Conservation (phyloP, 2,888 invertebrate genomes). For the Polyommatus icarus region DNA sequence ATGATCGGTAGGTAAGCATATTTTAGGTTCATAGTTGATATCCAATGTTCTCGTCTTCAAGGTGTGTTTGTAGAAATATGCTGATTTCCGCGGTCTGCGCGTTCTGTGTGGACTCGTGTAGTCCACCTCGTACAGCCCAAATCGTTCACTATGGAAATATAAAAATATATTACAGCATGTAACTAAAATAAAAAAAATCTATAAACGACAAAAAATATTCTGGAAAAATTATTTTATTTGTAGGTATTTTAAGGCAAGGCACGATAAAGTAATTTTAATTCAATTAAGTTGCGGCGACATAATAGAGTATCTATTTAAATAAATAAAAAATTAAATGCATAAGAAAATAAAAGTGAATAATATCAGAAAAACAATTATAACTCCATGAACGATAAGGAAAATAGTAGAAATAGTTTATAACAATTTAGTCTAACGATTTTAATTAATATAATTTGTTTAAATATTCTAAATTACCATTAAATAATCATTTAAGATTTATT, state of each 20-base stretch:
- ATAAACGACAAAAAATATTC: no score
- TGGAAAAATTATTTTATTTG: no score
- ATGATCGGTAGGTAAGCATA: constrained; percentile 9
- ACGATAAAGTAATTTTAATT: background rate
- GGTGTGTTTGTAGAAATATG: constrained; percentile 46
- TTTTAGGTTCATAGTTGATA: constrained; percentile 43
- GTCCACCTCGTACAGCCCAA: constrained; percentile 48
- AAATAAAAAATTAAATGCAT: background rate
- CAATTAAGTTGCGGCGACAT: background rate
- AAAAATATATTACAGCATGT: background rate
- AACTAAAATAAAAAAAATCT: no score
- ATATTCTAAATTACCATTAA: background rate
- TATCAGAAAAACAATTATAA: background rate
- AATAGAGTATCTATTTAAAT: no score
- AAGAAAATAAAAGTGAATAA: background rate
- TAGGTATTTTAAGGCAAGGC: no score
- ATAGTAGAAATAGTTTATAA: background rate
- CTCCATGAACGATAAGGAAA: background rate
- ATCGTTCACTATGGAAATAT: constrained; percentile 44
- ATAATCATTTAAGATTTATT: background rate
- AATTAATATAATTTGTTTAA: background rate
- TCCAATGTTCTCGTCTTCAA: constrained; percentile 43
- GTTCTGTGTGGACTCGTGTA: constrained; percentile 43
- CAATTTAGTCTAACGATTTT: background rate
- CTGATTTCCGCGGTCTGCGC: constrained; percentile 48